These are phyloP conservation scores for Trichomalopsis sarcophagae DNA, from an alignment of 1,140 invertebrate genomes.

Conservation along the genomic window DNA sequence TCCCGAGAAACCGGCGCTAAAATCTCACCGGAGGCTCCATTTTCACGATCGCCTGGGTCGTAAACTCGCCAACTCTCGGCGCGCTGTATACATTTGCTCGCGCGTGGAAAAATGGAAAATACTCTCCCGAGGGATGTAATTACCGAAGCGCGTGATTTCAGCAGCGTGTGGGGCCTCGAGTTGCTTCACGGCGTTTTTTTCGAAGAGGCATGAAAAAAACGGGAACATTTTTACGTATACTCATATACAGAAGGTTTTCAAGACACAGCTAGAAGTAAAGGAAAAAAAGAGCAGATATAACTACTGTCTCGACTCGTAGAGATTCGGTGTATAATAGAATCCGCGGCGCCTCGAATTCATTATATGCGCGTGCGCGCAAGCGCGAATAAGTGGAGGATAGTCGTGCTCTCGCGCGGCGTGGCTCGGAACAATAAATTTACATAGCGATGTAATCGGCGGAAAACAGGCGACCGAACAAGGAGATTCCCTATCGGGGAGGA, in stretches of 20 bases:
- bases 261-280: too few relatives aligned
- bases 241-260: too few relatives aligned
- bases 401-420: constrained; percentile 24
- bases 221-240: too few relatives aligned
- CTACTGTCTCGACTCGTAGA: too few relatives aligned
- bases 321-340: not conserved
- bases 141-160: not conserved
- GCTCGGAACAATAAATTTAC: constrained; percentile 71
- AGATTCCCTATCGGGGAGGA: constrained; percentile 68
- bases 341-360: not conserved
- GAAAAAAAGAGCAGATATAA: too few relatives aligned
- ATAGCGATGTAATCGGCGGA: constrained; percentile 72
- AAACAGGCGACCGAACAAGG: constrained; percentile 72
- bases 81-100: not conserved
- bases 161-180: not conserved
- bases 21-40: not conserved
- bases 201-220: constrained; percentile 2
- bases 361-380: not conserved
- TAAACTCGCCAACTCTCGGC: not conserved
- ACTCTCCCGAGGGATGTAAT: constrained; percentile 28
- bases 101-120: not conserved
- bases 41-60: not conserved
- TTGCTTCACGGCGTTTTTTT: not conserved
- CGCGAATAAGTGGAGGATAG: constrained; percentile 23
- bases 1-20: not conserved